These are phyloP conservation scores for Antechinus stuartii DNA, from an alignment of 2,113 vertebrate genomes.

Conservation along the genomic window DNA sequence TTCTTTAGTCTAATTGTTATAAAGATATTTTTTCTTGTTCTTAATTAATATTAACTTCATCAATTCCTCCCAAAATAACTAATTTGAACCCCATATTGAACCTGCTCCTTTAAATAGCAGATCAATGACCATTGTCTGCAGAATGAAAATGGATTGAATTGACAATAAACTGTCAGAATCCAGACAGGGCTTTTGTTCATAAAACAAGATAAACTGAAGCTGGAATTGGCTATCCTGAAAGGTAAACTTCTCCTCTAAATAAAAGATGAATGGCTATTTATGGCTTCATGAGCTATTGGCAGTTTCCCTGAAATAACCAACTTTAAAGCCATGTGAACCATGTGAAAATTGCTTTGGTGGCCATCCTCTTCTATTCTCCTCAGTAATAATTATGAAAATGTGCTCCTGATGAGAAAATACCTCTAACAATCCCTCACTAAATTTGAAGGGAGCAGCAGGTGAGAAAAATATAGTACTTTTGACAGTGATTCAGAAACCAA, in stretches of 20 bases:
- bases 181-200: conserved; percentile 45
- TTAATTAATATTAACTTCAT: conserved; percentile 77
- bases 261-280: conserved; percentile 54
- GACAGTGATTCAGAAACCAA: conserved; percentile 57
- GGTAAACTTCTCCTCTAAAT: conserved; percentile 67
- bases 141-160: neutral
- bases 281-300: conserved; percentile 55
- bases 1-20: conserved; percentile 38
- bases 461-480: conserved; percentile 18
- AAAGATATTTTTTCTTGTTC: conserved; percentile 56
- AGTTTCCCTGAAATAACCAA: conserved; percentile 66
- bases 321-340: conserved; percentile 62
- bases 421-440: conserved; percentile 60
- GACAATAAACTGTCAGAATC: conserved; percentile 62
- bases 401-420: conserved; percentile 65
- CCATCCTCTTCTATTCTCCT: conserved; percentile 45
- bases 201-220: conserved; percentile 73
- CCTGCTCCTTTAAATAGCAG: conserved; percentile 51
- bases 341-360: conserved; percentile 49
- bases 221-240: conserved; percentile 68
- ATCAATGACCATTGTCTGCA: conserved; percentile 54
- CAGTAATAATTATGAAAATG: conserved; percentile 61
- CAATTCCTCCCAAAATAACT: conserved; percentile 32
- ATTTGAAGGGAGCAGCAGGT: conserved; percentile 65
- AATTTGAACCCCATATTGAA: neutral